Evolutionary conservation across 2,888 invertebrate genomes (phyloP), one percentile per base, ranked within the genome.

Genomic region (Patella pellucida): DNA sequence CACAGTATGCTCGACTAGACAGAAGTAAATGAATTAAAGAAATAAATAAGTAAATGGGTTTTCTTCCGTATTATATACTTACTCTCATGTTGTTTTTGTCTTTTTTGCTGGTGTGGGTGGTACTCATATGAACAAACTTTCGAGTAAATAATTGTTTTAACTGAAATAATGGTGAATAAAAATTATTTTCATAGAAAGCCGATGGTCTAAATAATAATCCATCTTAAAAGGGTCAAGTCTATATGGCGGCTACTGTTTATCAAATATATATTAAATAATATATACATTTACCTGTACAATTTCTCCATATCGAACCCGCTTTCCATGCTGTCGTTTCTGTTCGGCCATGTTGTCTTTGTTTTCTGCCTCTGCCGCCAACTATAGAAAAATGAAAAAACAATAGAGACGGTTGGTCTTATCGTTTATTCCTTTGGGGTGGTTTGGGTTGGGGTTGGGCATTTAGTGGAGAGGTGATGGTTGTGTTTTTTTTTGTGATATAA

Each of bases 31-130:
- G 7, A 41, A 41, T 41, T 41, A 41, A 41, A 5, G 31, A 41
- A 41, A 41, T 41, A 41, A 41, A 41, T 41, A 41, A 41, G 41
- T 41, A 41, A 41, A 41, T 41, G 41, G 9, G 41, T 41, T 7
- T 41, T 9, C 41, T 41, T 9, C 7, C 7, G 7, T 41, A 19
- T 11, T 5, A 27, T 19, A n/a, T 15, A 78, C 84, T 80, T 80
- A 90, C 90, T 87, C 88, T 86, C 90, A 91, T 90, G 76, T 91
- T 91, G 82, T 90, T 91, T 78, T 90, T 89, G 84, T 91, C 91
- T 67, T 88, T 85, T 76, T 88, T 85, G 71, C 90, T 89, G 31
- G 91, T 91, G 78, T 91, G 89, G 16, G 90, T 90, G 50, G 91
- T 91, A 77, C 90, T 91, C 85, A 90, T 90, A 77, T 91, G 91